Evolutionary conservation across 1,140 invertebrate species (phyloP), one percentile per base, ranked within the genome.

Genomic region (Aporrectodea caliginosa): DNA sequence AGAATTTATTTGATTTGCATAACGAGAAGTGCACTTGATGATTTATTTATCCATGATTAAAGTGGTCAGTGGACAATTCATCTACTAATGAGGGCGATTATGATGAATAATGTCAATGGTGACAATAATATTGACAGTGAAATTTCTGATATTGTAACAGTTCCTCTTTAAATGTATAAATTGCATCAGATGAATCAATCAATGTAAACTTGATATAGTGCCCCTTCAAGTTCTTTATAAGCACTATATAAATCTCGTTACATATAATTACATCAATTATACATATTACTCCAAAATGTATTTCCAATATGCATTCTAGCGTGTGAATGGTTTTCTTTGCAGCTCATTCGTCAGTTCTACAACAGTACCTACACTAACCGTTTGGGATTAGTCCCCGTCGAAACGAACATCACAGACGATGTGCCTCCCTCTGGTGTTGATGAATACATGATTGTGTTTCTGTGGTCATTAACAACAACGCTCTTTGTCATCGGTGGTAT

Each of bases 401-500:
- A 12, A 22, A 58, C 22, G 43, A 58, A 58, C 22, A 22, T 6
- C 6, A 58, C 6, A 22, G 43, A 58, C 6, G 16, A 35, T 1
- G 1, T 68, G 75, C 34, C 2, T 43, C 29, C 1, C 6, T n/a
- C n/a, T n/a, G 33, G 35, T 1, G n/a, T 76, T 22, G 35, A 35
- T 31, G 72, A 74, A 16, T 27, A 68, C 31, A 35, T 32, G 16
- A 73, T 86, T n/a, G 83, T 84, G 69, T 75, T 85, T 2, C 78
- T 86, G n/a, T 87, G 85, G 85, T 84, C 94, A 0, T 88, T 94
- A 16, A 92, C 93, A 0, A 94, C 96, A 0, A 90, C 94, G 1
- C 93, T 97, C 70, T 96, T 94, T 87, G 95, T 95, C 83, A 91
- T 95, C 14, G 95, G 95, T 16, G 95, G 95, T 6, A 96, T 97